phyloP scores from a whole-genome alignment of 2,797 vertebrate genomes.

The Lithobates pipiens region DNA sequence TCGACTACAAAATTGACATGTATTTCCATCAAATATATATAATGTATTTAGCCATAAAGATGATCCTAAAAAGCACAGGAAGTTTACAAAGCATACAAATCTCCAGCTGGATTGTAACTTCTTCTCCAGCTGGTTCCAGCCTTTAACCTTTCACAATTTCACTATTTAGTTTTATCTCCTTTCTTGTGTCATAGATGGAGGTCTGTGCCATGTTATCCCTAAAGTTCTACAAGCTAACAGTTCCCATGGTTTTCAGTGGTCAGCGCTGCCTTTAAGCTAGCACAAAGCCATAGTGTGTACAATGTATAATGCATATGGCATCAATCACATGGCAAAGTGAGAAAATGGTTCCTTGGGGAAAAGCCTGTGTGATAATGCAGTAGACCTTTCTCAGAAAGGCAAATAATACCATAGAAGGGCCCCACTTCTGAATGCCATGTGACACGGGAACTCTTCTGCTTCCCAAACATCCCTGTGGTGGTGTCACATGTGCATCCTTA shows the following conservation, averaged over 20 bases:
- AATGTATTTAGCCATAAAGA: no score
- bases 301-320: conserved; percentile 76
- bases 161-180: background rate
- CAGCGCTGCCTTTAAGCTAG: background rate
- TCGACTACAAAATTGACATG: background rate
- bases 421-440: conserved; percentile 66
- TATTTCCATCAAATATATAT: no score
- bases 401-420: conserved; percentile 27
- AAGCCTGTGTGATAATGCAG: conserved; percentile 65
- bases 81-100: background rate
- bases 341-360: conserved; percentile 70
- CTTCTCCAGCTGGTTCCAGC: background rate
- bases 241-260: background rate
- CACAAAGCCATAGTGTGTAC: conserved; percentile 27
- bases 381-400: conserved; percentile 68
- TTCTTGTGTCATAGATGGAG: background rate
- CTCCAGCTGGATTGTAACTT: background rate
- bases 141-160: background rate
- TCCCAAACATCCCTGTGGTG: conserved; percentile 69
- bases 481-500: conserved; percentile 72
- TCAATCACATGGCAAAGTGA: conserved; percentile 73
- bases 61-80: background rate
- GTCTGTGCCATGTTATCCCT: background rate
- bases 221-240: background rate
- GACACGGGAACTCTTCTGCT: conserved; percentile 70